Base-by-base conservation (phyloP, 2,888 invertebrate genomes). In the Conops quadrifasciatus region DNA sequence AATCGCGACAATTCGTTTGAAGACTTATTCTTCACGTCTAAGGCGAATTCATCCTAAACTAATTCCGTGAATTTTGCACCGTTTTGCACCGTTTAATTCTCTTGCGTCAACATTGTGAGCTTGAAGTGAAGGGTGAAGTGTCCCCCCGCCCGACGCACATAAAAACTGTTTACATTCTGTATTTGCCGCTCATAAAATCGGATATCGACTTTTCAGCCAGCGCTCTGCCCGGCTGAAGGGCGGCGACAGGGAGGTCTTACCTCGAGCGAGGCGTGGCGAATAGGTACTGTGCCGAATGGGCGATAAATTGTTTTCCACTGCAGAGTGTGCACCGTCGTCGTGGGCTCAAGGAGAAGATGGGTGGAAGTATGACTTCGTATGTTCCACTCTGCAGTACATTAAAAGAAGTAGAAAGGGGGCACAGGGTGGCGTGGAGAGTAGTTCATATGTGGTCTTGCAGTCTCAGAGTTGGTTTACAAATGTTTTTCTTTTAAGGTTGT, bases 101-200 rank as follows among this genome's bases (percentile, higher is more conserved):
- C 47, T 26, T 67, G n/a, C 63, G 45, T 26, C 26, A n/a, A 58
- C 53, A n/a, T 21, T 4, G 15, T 9, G 21, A 19, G 21, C 5
- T 21, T 21, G 21, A 21, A 53, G 53, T 11, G 21, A 24, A 43
- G 77, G 74, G 78, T 74, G 74, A 78, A 68, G 78, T 78, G 77
- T 78, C 76, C 78, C 77, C 77, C 77, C 78, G 77, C n/a, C 26
- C 28, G 58, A 26, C 68, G 77, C 77, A 79, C 78, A 79, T 77
- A 81, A 79, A 79, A 78, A 79, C n/a, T 79, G 77, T 80, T 80
- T 80, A 77, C 78, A 78, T 80, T 78, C 79, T 77, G 78, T 76
- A 78, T 80, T 81, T 81, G 80, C 80, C 81, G 81, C 79, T 77
- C 81, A 80, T 80, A 79, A 80, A 83, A 80, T 80, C 78, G 79